A percentile compares a stretch with the other conserved stretches of the same genome.
Conservation (phyloP, 2,888 invertebrate genomes). For the Theretra japonica region DNA sequence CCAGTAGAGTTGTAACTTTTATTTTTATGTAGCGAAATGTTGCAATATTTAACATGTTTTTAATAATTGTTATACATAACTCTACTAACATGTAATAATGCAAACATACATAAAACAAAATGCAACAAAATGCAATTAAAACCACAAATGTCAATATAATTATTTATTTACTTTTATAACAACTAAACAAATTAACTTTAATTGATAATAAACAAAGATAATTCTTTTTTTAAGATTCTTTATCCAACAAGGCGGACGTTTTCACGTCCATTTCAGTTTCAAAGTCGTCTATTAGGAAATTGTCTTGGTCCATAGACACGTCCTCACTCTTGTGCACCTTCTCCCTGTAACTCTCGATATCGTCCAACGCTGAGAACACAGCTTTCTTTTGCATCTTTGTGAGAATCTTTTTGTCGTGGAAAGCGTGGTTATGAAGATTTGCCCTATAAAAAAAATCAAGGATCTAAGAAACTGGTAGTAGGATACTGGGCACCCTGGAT, state of each 20-base stretch:
- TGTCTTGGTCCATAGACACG: conserved; percentile 40
- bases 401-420: conserved; percentile 79
- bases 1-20: no score
- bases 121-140: no score
- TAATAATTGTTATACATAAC: no score
- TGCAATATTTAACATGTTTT: no score
- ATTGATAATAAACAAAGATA: background rate
- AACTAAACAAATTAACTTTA: background rate
- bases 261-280: conserved; percentile 12
- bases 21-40: no score
- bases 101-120: no score
- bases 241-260: background rate
- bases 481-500: no score
- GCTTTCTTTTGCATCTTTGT: conserved; percentile 75
- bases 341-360: conserved; percentile 59
- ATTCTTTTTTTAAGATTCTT: conserved; percentile 4
- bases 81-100: no score
- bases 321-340: conserved; percentile 37
- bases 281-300: conserved; percentile 29
- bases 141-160: background rate
- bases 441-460: conserved; percentile 53
- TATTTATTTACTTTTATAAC: background rate
- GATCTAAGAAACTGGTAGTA: no score
- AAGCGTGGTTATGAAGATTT: conserved; percentile 76
- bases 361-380: conserved; percentile 68